Conservation (phyloP, 2,797 vertebrate species). For the Centropyge bicolor region DNA sequence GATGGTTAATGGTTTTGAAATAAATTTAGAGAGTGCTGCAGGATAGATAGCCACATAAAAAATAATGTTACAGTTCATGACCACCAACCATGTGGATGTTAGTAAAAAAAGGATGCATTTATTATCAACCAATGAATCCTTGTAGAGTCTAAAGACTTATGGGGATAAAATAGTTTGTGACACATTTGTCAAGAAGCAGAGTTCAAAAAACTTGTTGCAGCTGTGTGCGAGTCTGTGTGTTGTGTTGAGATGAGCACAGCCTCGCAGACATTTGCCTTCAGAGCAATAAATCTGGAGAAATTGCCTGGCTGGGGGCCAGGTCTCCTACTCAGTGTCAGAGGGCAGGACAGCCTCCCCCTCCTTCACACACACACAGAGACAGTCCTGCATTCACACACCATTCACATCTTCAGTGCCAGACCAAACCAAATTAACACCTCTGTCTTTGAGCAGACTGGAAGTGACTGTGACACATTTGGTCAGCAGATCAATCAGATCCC, state of each 20-base stretch:
- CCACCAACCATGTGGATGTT: not conserved
- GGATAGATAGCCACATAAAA: not conserved
- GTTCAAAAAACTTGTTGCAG: conserved; percentile 3
- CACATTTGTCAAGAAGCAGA: not conserved
- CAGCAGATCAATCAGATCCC: conserved; percentile 59
- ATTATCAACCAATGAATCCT: not conserved
- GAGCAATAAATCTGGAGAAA: conserved; percentile 73
- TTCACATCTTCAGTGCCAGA: conserved; percentile 68
- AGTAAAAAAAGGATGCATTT: not conserved
- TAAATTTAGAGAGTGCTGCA: not conserved
- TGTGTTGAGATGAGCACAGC: conserved; percentile 50
- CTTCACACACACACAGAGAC: conserved; percentile 17
- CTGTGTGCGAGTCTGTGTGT: not conserved
- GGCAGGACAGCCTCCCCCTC: conserved; percentile 33
- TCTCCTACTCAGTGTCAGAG: conserved; percentile 69
- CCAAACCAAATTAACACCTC: conserved; percentile 79
- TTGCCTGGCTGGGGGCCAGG: conserved; percentile 61
- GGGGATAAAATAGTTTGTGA: not conserved
- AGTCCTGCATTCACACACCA: conserved; percentile 43
- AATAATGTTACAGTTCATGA: not conserved
- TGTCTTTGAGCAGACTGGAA: conserved; percentile 57
- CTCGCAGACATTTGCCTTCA: conserved; percentile 62
- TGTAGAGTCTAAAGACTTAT: not conserved
- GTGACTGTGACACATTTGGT: conserved; percentile 65
- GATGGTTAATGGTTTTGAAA: conserved; percentile 4